Base-by-base conservation (phyloP, 2,888 invertebrate species). In the Hedya salicella region DNA sequence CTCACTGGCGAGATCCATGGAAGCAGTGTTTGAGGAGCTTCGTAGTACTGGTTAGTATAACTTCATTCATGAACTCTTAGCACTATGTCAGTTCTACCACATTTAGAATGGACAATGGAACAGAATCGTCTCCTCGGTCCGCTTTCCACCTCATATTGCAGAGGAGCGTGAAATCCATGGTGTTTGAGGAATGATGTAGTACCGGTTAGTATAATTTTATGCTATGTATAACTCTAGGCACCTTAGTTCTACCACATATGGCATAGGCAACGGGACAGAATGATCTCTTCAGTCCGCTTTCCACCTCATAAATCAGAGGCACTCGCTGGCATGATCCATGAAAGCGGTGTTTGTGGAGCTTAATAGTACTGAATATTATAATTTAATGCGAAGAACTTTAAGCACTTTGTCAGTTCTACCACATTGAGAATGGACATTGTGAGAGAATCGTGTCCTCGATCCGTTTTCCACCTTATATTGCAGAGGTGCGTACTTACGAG, bases 131-230 rank as follows among this genome's bases (percentile, higher is more conserved):
- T 3, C 89, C 91, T 0, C 90, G 89, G 75, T 95, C 95, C 0
- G 96, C 97, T 0, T 97, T 96, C 78, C 95, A 96, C 78, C 91
- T 95, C 13, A 98, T 98, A 75, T 89, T 98, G 46, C 95, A 96
- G 76, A 94, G 95, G 70, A 97, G 97, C 80, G 53, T 98, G 0
- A 94, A 95, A 74, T 96, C 97, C 71, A 94, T 98, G 67, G 95
- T 97, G 14, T 97, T 96, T 85, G 95, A n/a, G n/a, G n/a, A n/a
- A n/a, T n/a, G n/a, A n/a, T n/a, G n/a, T n/a, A n/a, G n/a, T n/a
- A n/a, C n/a, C n/a, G n/a, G n/a, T n/a, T n/a, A n/a, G n/a, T n/a
- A n/a, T n/a, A n/a, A n/a, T n/a, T n/a, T n/a, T n/a, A n/a, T n/a
- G n/a, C n/a, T n/a, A n/a, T n/a, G n/a, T n/a, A n/a, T n/a, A 86